Evolutionary conservation across 2,888 invertebrate species (phyloP), one percentile per base, ranked within the genome.

Genomic region (Autographa gamma): DNA sequence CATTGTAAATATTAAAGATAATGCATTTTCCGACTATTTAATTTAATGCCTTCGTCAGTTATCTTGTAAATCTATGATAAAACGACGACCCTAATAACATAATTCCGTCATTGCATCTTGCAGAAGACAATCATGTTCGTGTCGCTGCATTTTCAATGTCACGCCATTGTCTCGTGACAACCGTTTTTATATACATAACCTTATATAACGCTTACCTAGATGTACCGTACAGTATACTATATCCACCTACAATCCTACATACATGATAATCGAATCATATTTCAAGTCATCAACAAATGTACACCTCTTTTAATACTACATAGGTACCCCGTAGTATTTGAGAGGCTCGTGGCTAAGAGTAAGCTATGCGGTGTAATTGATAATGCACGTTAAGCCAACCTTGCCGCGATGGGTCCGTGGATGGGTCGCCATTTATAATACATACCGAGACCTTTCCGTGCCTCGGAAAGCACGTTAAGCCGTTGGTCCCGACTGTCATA

Each of bases 91-190:
- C 16, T 59, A 76, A 79, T 77, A 64, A 73, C 71, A 78, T 78
- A 62, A 76, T 87, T 86, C 81, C 83, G 80, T 79, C 81, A 84
- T 83, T 84, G 85, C 86, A 86, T 84, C 80, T 86, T 85, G 84
- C 87, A 83, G 77, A 73, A 77, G 71, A 81, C 80, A 84, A 87
- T 87, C 80, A 82, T 83, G 79, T 74, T 82, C 81, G 75, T 86
- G 76, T 82, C 82, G 86, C 85, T 92, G 92, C 90, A 90, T 88
- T 89, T 86, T 90, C 93, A 94, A 93, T 92, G 93, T 87, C 93
- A 90, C 71, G 80, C 88, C 80, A 92, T 92, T 93, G 92, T 92
- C 84, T 88, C 77, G 78, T 80, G 80, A 87, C 80, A 78, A 80
- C 71, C 62, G 67, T 85, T 85, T 86, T 88, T 71, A 77, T 68